Conservation (phyloP, 2,113 vertebrate species). For the Pseudopodoces humilis region DNA sequence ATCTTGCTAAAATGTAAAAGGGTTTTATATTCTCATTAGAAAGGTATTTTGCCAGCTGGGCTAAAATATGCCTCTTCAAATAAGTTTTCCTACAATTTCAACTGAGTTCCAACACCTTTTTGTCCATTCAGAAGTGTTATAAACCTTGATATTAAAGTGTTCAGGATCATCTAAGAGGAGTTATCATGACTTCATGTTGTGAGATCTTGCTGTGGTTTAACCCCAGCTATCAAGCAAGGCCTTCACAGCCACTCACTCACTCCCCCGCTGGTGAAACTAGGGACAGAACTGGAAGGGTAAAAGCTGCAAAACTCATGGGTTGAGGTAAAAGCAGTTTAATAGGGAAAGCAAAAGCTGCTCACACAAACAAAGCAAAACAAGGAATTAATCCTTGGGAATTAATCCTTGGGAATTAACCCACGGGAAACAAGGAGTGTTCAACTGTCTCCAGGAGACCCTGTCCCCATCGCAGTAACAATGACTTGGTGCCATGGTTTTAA, state of each 20-base stretch:
- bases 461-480: background rate
- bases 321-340: background rate
- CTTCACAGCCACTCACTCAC: background rate
- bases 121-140: background rate
- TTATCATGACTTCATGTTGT: background rate
- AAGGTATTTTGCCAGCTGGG: background rate
- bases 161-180: background rate
- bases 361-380: background rate
- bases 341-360: background rate
- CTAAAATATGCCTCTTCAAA: background rate
- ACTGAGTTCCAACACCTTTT: background rate
- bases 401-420: too few species aligned
- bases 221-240: background rate
- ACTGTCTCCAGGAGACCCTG: background rate
- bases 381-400: too few species aligned
- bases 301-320: background rate
- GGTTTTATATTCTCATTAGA: background rate
- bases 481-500: too few species aligned
- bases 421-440: background rate
- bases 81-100: background rate
- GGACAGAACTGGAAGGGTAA: background rate
- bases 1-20: background rate
- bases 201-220: background rate
- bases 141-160: background rate
- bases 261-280: fast-evolving